Conservation (phyloP, 2,113 vertebrate species). For the Hippocampus barbouri region DNA sequence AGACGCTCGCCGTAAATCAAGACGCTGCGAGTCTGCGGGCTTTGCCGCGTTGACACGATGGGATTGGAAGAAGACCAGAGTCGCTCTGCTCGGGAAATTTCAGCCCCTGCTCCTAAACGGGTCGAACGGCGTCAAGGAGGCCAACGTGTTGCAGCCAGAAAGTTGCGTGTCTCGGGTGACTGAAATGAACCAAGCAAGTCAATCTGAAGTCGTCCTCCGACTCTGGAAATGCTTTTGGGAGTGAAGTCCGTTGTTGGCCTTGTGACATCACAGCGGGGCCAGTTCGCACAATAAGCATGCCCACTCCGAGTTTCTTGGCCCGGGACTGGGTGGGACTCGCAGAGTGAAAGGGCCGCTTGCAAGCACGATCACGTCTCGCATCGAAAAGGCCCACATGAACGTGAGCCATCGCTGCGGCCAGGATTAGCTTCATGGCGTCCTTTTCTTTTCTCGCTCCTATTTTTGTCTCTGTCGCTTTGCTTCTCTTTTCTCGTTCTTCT, state of each 20-base stretch:
- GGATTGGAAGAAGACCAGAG: neutral
- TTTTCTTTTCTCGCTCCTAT: neutral
- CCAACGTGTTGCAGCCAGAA: neutral
- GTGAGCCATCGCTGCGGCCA: too few relatives aligned
- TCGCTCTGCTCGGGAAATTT: neutral
- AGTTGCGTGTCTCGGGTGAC: neutral
- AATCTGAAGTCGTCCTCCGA: neutral
- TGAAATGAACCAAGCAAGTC: neutral
- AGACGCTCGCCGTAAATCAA: conserved; percentile 22
- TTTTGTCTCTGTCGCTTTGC: too few relatives aligned
- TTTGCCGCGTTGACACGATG: neutral
- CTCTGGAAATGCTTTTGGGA: too few relatives aligned
- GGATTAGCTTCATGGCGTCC: neutral
- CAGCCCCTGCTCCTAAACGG: neutral
- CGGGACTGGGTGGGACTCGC: neutral
- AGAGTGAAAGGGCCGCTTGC: neutral
- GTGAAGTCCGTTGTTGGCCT: too few relatives aligned
- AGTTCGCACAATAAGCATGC: too few relatives aligned
- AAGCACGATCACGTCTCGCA: neutral
- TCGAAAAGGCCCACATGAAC: too few relatives aligned
- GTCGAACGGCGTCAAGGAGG: neutral
- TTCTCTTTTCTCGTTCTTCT: too few relatives aligned
- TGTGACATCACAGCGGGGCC: neutral
- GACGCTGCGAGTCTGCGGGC: neutral
- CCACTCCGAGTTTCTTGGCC: too few relatives aligned